A percentile compares a stretch with the other conserved stretches of the same genome.
Evolutionary conservation across 2,888 invertebrate species (phyloP).

Genomic region (Octodonta nipae): DNA sequence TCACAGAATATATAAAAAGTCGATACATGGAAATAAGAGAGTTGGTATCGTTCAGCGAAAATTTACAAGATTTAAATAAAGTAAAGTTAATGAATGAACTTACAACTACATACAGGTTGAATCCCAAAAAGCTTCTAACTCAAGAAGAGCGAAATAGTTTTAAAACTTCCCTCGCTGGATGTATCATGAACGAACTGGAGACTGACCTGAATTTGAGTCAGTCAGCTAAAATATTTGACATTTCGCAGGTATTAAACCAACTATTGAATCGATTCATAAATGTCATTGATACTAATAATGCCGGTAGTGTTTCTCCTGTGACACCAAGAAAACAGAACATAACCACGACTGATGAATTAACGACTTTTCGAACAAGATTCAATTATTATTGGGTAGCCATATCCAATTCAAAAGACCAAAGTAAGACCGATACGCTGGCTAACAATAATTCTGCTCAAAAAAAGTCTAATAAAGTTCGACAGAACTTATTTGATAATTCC

Average conservation of each 20-base stretch:
- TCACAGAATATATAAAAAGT: slow-evolving; percentile 25
- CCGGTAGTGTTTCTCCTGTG: too few species aligned
- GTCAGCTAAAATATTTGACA: slow-evolving; percentile 27
- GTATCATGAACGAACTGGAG: slow-evolving; percentile 21
- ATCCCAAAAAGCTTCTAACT: too few species aligned
- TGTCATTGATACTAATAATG: too few species aligned
- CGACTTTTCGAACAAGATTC: too few species aligned
- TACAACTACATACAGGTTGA: slow-evolving; percentile 20
- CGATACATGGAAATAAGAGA: slow-evolving; percentile 28
- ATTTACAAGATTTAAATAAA: slow-evolving; percentile 24
- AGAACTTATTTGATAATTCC: too few species aligned
- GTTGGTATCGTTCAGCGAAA: slow-evolving; percentile 29
- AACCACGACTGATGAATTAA: too few species aligned
- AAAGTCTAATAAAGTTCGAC: too few species aligned
- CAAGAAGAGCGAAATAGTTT: slow-evolving; percentile 25
- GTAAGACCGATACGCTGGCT: too few species aligned
- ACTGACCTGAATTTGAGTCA: slow-evolving; percentile 17
- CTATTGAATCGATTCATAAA: slow-evolving; percentile 31
- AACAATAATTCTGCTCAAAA: too few species aligned
- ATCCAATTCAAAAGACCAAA: too few species aligned
- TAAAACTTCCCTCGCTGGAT: slow-evolving; percentile 18
- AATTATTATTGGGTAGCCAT: too few species aligned
- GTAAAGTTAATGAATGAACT: slow-evolving; percentile 23
- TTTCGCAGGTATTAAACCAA: slow-evolving; percentile 30
- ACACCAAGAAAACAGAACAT: too few species aligned